Evolutionary conservation across 2,797 vertebrate genomes (phyloP), one percentile per base, ranked within the genome.

Genomic region (Trematomus bernacchii): DNA sequence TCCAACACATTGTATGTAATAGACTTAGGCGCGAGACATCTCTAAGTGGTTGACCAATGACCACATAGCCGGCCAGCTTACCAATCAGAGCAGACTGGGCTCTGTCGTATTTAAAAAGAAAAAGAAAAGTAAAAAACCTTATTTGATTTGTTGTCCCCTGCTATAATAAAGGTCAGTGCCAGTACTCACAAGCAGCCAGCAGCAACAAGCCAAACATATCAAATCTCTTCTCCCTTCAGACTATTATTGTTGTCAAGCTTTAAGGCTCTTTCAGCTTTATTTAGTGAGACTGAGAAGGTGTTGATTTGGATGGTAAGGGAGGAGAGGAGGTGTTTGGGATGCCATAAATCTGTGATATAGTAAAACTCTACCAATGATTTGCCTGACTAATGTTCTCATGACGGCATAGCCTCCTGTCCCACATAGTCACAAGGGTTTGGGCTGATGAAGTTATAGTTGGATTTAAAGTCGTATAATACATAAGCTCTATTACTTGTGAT

Each of bases 171-270:
- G 48, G 18, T 54, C 11, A 12, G 46, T 54, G 70, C 58, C 65
- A 73, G 60, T 79, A 71, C 64, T 62, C 65, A 78, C 52, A 43
- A 46, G n/a, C 1, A 0, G 66, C 66, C 77, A 69, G 55, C 58
- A 71, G 15, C 48, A 71, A 69, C 72, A 43, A 50, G 63, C 72
- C 77, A 76, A 73, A 37, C 68, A 59, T 58, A 81, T 76, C 40
- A 33, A 14, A 55, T 55, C 62, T 63, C 47, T 12, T 51, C 48
- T 76, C 42, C 62, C 73, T 53, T 71, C 57, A 54, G 76, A 50
- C 23, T 42, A 23, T 82, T 84, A 80, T 73, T 78, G 54, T 70
- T 78, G 76, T 70, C 67, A 60, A 30, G 62, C 51, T 70, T 80
- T 55, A 73, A 60, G 40, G 61, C 18, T 30, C 79, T 64, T 79